These are phyloP conservation scores for Drosophila quadrilineata DNA, from an alignment of 1,140 invertebrate genomes.

Conservation along the genomic window DNA sequence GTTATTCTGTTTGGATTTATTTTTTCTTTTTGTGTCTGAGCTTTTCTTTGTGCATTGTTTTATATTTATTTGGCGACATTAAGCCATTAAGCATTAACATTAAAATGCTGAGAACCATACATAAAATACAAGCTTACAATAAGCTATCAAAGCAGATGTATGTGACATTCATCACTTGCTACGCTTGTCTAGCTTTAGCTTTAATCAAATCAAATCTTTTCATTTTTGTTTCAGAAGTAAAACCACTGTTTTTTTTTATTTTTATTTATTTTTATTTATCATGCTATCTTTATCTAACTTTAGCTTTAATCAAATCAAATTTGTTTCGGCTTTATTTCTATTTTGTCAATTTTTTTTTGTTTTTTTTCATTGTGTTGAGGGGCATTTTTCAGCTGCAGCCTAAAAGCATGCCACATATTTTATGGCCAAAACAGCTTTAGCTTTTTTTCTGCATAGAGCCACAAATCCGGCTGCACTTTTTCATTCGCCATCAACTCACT, in stretches of 20 bases:
- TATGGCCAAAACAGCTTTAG: slow-evolving; percentile 69
- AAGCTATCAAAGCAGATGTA: slow-evolving; percentile 33
- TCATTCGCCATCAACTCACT: no score
- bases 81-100: no score
- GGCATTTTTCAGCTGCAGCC: slow-evolving; percentile 55
- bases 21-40: not conserved
- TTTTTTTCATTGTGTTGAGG: not conserved
- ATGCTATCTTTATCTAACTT: not conserved
- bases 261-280: no score
- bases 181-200: not conserved
- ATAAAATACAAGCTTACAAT: slow-evolving; percentile 30
- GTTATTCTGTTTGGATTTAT: no score
- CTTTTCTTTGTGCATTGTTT: slow-evolving; percentile 66
- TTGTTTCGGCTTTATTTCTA: slow-evolving; percentile 61
- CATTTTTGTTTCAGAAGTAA: no score
- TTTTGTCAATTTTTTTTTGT: not conserved
- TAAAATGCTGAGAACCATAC: slow-evolving; percentile 53
- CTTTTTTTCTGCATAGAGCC: slow-evolving; percentile 44
- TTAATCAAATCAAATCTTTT: slow-evolving; percentile 77
- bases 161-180: not conserved
- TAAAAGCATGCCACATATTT: slow-evolving; percentile 74
- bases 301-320: slow-evolving; percentile 70
- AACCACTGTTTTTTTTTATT: no score
- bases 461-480: slow-evolving; percentile 77
- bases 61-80: slow-evolving; percentile 70